Evolutionary conservation across 2,888 invertebrate species (phyloP), one percentile per base, ranked within the genome.

Genomic region (Bembecia ichneumoniformis): DNA sequence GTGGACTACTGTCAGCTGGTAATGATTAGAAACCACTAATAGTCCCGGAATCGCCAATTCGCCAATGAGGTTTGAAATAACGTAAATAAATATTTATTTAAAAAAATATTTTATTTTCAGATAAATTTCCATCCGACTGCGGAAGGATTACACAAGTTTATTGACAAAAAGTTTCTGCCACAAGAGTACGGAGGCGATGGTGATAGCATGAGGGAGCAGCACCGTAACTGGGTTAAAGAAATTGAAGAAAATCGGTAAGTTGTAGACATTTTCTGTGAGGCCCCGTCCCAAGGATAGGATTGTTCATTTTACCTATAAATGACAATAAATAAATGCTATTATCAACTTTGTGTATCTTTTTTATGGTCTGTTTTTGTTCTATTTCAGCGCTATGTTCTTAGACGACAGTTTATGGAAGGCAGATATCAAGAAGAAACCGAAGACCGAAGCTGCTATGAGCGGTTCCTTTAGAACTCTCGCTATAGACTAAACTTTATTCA

Each of bases 111-210:
- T 3, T 45, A 45, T 53, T 81, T 75, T 48, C 65, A 92, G 92
- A 86, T 92, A 2, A 86, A 89, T 55, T 92, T 92, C 64, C 92
- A 92, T 67, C 86, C 90, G 0, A 88, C 87, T 52, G 80, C 89
- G 0, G 86, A 84, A 36, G 89, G 90, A 0, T 69, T 93, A 0
- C 87, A 87, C 55, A 79, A 91, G 46, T 81, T 74, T 54, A 74
- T 93, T 48, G 89, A 91, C 4, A 88, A 86, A 64, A 89, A 91
- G 55, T 83, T 90, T 60, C 63, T 93, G 9, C 92, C 93, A 0
- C 73, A 76, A 4, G 93, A 93, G 59, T 92, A 91, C 54, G 93
- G 91, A 1, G 93, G 93, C 0, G 86, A 88, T 3, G 88, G 88
- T 0, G 87, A 84, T 3, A 87, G 87, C 52, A 74, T 91, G 58